These are phyloP conservation scores for Thaumatotibia leucotreta DNA, from an alignment of 1,140 invertebrate species.

Conservation along the genomic window DNA sequence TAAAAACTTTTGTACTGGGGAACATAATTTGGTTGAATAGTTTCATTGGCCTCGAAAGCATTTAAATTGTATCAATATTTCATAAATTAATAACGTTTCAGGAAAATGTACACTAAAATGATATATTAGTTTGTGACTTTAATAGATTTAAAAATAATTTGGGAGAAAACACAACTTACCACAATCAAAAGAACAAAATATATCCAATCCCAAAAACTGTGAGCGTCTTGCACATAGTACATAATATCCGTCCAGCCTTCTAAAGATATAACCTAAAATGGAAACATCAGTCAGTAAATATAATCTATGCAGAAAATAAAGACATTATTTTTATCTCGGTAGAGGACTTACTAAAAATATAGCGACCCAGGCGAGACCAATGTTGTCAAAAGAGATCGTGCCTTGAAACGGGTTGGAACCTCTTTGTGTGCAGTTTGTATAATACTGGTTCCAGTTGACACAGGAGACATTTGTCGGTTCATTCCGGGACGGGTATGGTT, in stretches of 20 bases:
- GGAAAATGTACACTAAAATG: too few species aligned
- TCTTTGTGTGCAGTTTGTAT: constrained; percentile 93
- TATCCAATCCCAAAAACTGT: constrained; percentile 99
- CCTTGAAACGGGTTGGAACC: constrained; percentile 99
- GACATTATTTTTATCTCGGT: not conserved
- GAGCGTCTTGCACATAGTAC: constrained; percentile 99
- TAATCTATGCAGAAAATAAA: too few species aligned
- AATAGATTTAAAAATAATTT: too few species aligned
- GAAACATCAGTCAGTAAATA: constrained; percentile 16
- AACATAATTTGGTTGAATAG: too few species aligned
- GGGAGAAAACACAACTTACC: constrained; percentile 79
- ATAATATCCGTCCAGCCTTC: constrained; percentile 99
- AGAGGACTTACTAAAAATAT: constrained; percentile 96
- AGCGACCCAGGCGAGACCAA: constrained; percentile 99
- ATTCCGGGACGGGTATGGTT: constrained; percentile 68
- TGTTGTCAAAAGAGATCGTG: constrained; percentile 99
- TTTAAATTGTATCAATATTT: too few species aligned
- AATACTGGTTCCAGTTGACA: constrained; percentile 99
- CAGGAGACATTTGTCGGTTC: constrained; percentile 83
- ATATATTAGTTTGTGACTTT: too few species aligned
- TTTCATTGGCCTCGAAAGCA: too few species aligned
- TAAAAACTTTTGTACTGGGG: too few species aligned
- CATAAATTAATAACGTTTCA: too few species aligned
- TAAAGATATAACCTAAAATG: constrained; percentile 86
- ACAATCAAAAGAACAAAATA: constrained; percentile 99